Percentiles rank a stretch among this genome's conserved stretches.
These are phyloP conservation scores for Orchesellides sinensis DNA, from an alignment of 2,888 invertebrate genomes.

Conservation along the genomic window DNA sequence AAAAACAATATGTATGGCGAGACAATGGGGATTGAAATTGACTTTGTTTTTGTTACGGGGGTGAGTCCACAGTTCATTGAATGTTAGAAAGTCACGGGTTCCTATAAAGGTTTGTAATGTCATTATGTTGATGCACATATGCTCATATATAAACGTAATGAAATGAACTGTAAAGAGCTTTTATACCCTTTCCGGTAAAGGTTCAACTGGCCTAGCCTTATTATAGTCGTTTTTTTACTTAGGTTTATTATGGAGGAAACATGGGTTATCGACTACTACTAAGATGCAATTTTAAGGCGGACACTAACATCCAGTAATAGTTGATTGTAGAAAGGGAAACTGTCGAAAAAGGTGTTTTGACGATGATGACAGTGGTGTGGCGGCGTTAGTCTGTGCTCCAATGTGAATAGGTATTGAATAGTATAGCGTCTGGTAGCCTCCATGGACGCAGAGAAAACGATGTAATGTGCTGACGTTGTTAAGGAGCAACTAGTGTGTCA, in stretches of 20 bases:
- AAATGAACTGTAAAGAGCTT: constrained; percentile 15
- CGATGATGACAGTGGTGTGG: background rate
- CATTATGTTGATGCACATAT: constrained; percentile 38
- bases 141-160: no score
- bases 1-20: background rate
- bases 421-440: no score
- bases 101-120: constrained; percentile 6
- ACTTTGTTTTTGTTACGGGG: no score
- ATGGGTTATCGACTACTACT: no score
- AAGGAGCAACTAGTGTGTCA: constrained; percentile 24
- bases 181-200: background rate
- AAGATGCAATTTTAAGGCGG: background rate
- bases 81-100: no score
- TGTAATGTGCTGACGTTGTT: no score
- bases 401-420: no score
- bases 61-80: no score
- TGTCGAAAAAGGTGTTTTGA: background rate
- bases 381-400: no score
- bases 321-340: background rate
- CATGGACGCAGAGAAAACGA: no score
- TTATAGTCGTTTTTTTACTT: no score
- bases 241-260: no score
- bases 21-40: background rate
- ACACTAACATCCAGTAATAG: background rate
- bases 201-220: background rate